phyloP scores from a whole-genome alignment of 2,888 invertebrate genomes.

The Eucera pruinosa region DNA sequence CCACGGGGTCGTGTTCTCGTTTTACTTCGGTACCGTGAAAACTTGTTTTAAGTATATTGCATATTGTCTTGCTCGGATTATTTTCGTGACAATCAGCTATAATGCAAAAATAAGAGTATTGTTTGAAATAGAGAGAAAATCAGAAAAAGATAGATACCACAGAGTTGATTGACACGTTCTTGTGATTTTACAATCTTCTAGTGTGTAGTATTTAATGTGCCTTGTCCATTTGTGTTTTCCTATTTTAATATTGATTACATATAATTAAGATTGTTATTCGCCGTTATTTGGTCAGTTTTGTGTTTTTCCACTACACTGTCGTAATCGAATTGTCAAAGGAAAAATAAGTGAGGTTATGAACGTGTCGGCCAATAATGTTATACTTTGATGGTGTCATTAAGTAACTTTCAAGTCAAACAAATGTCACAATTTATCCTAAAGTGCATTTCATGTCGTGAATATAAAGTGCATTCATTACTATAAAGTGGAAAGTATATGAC shows the following conservation, averaged over 20 bases:
- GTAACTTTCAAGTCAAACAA: slow-evolving; percentile 44
- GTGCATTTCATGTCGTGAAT: slow-evolving; percentile 29
- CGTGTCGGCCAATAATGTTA: slow-evolving; percentile 57
- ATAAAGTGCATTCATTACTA: slow-evolving; percentile 18
- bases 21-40: slow-evolving; percentile 63
- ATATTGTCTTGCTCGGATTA: slow-evolving; percentile 32
- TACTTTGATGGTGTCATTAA: slow-evolving; percentile 48
- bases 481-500: slow-evolving; percentile 12
- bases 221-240: slow-evolving; percentile 43
- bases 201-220: slow-evolving; percentile 38
- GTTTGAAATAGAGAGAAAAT: slow-evolving; percentile 6
- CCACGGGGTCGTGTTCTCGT: slow-evolving; percentile 71
- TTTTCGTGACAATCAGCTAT: slow-evolving; percentile 40
- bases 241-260: slow-evolving; percentile 35
- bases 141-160: slow-evolving; percentile 28
- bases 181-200: slow-evolving; percentile 34
- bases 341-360: slow-evolving; percentile 66
- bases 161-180: slow-evolving; percentile 61
- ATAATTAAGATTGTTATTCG: background rate
- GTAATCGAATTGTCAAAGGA: slow-evolving; percentile 40
- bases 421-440: slow-evolving; percentile 40
- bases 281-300: slow-evolving; percentile 32
- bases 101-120: slow-evolving; percentile 38
- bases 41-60: slow-evolving; percentile 51
- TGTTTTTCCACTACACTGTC: slow-evolving; percentile 25